phyloP scores from a whole-genome alignment of 2,113 vertebrate species.

The Etheostoma spectabile region DNA sequence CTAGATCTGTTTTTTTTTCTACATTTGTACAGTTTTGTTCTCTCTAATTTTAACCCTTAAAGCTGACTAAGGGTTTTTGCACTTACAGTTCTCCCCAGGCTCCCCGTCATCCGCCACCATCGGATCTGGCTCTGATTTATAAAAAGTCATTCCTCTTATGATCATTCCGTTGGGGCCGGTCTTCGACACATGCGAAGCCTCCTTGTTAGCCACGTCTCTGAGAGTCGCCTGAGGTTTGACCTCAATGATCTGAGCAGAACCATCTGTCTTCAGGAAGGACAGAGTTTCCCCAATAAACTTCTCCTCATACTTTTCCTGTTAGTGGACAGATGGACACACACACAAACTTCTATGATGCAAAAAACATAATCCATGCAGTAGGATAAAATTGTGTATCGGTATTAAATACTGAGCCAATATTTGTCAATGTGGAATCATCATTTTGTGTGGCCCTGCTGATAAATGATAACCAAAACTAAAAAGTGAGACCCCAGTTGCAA shows the following conservation, averaged over 20 bases:
- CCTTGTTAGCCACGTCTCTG: conserved; percentile 31
- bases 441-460: not conserved
- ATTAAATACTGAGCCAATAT: not conserved
- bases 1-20: too few species aligned
- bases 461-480: not conserved
- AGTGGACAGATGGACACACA: conserved; percentile 47
- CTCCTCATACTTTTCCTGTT: conserved; percentile 88
- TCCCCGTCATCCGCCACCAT: conserved; percentile 87
- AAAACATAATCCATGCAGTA: not conserved
- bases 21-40: not conserved
- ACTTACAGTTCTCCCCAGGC: conserved; percentile 92
- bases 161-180: conserved; percentile 86
- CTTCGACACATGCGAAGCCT: conserved; percentile 69
- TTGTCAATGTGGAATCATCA: not conserved
- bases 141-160: conserved; percentile 94
- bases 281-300: conserved; percentile 83
- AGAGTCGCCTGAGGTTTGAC: conserved; percentile 33
- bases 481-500: not conserved
- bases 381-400: not conserved
- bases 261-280: conserved; percentile 51
- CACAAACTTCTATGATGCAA: not conserved
- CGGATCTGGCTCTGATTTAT: conserved; percentile 89
- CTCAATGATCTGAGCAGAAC: conserved; percentile 58
- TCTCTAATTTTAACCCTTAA: not conserved
- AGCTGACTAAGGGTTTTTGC: conserved; percentile 1